Evolutionary conservation across 2,888 invertebrate species (phyloP), one percentile per base, ranked within the genome.

Genomic region (Helobdella robusta): DNA sequence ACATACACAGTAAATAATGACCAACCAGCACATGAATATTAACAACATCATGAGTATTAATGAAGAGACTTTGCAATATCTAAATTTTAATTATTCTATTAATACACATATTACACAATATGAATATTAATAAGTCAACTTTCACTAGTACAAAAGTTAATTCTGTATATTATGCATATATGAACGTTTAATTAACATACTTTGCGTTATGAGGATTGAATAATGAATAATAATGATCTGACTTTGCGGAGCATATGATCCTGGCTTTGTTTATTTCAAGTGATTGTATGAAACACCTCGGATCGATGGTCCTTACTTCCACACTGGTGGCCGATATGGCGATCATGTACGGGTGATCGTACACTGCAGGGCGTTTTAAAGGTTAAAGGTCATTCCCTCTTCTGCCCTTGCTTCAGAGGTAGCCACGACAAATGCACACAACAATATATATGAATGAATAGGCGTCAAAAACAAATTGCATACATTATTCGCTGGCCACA

Each of bases 331-430:
- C 84, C 59, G 91, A 82, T 59, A 95, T 83, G 4, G 91, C 92
- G 66, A 97, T 81, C 25, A 91, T 83, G 79, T 89, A 98, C 0
- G 97, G 97, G 73, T 89, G 87, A 79, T 97, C 93, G 86, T 92
- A 91, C 34, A 87, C 91, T 87, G 80, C 32, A 25, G 34, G 58
- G 35, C 11, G 8, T 40, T 40, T 40, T 15, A 40, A 40, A n/a
- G n/a, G n/a, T n/a, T n/a, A n/a, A n/a, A n/a, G n/a, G n/a, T n/a
- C n/a, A n/a, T n/a, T n/a, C n/a, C n/a, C n/a, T n/a, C n/a, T n/a
- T n/a, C n/a, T n/a, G n/a, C n/a, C n/a, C n/a, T n/a, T n/a, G n/a
- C n/a, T n/a, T n/a, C n/a, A n/a, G n/a, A n/a, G n/a, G n/a, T n/a
- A n/a, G n/a, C n/a, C n/a, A n/a, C n/a, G n/a, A 40, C 40, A 18